Conservation (phyloP, 1,140 invertebrate species). For the Magallana gigas region DNA sequence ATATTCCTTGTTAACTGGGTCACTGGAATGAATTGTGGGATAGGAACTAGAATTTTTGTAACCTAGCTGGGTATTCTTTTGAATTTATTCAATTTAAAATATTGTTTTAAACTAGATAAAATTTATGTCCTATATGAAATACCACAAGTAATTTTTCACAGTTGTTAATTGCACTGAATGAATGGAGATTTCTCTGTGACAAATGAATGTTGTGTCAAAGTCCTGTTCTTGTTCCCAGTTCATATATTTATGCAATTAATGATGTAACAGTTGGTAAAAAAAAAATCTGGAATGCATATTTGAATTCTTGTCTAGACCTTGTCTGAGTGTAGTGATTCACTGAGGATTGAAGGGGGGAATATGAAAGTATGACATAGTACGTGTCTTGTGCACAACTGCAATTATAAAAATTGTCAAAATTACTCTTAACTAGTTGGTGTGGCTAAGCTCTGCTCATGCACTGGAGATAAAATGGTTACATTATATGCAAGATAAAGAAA, state of each 20-base stretch:
- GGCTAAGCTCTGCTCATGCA: neutral
- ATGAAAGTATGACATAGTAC: neutral
- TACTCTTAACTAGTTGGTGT: constrained; percentile 10
- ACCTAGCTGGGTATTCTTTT: constrained; percentile 1
- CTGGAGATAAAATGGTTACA: constrained; percentile 11
- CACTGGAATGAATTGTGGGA: neutral
- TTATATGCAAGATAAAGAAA: constrained; percentile 1
- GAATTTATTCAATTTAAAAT: neutral
- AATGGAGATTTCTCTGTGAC: neutral
- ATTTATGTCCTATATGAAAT: too few relatives aligned
- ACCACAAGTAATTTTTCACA: neutral
- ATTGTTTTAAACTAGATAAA: too few relatives aligned
- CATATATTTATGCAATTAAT: neutral
- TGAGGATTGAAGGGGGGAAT: neutral
- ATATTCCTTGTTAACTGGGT: constrained; percentile 1
- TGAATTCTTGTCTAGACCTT: neutral
- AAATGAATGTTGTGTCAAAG: neutral
- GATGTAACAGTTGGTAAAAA: neutral
- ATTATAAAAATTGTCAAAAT: constrained; percentile 28
- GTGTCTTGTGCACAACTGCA: neutral
- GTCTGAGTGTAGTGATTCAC: constrained; percentile 9
- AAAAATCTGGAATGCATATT: neutral
- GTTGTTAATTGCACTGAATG: neutral
- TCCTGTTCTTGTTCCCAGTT: neutral
- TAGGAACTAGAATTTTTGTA: constrained; percentile 17